Evolutionary conservation across 92 coral and sea anemone genomes (phyloP).

Genomic region (Siderastrea siderea): DNA sequence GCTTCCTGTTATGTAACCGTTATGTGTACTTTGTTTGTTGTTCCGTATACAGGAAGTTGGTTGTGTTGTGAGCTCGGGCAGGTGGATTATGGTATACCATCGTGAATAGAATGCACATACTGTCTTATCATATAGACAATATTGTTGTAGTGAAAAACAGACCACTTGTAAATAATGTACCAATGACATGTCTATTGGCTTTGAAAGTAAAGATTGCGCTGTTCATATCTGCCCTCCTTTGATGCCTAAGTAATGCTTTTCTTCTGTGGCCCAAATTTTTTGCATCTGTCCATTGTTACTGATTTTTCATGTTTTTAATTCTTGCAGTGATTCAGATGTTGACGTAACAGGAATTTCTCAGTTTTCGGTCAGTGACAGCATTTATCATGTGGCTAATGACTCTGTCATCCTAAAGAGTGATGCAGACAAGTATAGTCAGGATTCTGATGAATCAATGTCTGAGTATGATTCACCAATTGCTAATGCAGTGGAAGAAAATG

Average conservation of each 20-base stretch:
- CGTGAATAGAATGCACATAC: too few relatives aligned
- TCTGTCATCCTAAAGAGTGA: background rate
- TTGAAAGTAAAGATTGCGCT: too few relatives aligned
- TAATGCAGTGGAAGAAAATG: background rate
- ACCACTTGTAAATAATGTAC: too few relatives aligned
- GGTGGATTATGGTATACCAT: too few relatives aligned
- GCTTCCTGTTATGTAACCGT: too few relatives aligned
- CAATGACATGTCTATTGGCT: too few relatives aligned
- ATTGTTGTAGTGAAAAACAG: too few relatives aligned
- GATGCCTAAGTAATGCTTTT: background rate
- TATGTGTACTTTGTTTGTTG: too few relatives aligned
- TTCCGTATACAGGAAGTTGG: too few relatives aligned
- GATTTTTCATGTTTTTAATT: background rate
- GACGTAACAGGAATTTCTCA: background rate
- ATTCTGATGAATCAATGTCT: background rate
- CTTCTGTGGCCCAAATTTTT: background rate
- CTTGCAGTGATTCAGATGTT: background rate
- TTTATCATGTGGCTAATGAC: background rate
- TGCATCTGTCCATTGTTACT: background rate
- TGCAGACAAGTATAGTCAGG: background rate
- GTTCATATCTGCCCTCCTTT: too few relatives aligned
- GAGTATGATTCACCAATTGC: background rate
- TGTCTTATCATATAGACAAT: too few relatives aligned
- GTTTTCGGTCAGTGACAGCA: background rate
- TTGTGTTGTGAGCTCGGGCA: too few relatives aligned